Conservation (phyloP, 2,113 vertebrate genomes). For the Globicephala melas region DNA sequence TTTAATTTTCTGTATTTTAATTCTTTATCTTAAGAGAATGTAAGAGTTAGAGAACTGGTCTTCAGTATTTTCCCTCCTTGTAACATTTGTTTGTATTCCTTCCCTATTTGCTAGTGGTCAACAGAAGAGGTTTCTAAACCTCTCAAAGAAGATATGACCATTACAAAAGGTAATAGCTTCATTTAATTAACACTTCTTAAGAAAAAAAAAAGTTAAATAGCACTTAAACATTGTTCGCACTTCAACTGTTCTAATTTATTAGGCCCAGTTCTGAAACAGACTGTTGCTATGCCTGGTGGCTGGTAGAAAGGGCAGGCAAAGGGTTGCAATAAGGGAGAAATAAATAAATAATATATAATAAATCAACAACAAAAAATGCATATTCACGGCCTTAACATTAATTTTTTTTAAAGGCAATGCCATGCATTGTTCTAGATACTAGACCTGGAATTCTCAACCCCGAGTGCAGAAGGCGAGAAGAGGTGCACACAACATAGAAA, state of each 20-base stretch:
- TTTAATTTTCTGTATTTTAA: conserved; percentile 8
- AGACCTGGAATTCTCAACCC: background rate
- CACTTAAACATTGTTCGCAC: background rate
- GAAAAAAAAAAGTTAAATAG: background rate
- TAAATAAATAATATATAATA: background rate
- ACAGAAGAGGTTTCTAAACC: background rate
- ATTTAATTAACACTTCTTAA: background rate
- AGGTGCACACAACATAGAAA: background rate
- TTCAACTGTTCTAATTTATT: background rate
- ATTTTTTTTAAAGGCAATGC: background rate
- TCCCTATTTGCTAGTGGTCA: background rate
- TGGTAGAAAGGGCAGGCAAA: background rate
- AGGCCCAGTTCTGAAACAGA: background rate
- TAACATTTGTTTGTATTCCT: background rate
- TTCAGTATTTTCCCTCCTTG: background rate
- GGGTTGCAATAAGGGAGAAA: background rate
- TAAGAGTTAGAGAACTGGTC: background rate
- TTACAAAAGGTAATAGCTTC: background rate
- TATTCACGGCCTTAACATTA: background rate
- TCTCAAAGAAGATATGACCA: background rate
- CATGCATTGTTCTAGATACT: background rate
- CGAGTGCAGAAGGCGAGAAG: background rate
- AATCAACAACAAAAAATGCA: background rate
- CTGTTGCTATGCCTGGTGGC: background rate
- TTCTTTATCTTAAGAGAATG: background rate